These are phyloP conservation scores for Arrhopalites spinosus DNA, from an alignment of 2,888 invertebrate genomes.

Conservation along the genomic window DNA sequence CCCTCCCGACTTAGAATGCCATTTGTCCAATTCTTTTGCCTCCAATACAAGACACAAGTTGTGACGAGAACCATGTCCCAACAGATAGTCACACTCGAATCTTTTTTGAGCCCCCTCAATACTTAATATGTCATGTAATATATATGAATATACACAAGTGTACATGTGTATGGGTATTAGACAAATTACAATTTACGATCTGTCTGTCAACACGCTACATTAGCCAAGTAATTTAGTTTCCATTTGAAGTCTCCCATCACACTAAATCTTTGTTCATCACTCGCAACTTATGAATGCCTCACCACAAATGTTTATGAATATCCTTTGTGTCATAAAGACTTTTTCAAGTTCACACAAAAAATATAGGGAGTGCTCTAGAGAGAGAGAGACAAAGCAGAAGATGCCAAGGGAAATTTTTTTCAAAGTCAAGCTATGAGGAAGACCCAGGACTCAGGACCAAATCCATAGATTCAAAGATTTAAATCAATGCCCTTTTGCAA, in stretches of 20 bases:
- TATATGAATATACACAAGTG: too few relatives aligned
- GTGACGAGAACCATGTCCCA: too few relatives aligned
- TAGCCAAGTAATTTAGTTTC: conserved; percentile 11
- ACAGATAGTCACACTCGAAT: too few relatives aligned
- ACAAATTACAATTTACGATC: conserved; percentile 4
- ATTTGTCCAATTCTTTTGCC: too few relatives aligned
- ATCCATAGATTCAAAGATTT: background rate
- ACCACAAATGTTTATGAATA: background rate
- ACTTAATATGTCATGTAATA: too few relatives aligned
- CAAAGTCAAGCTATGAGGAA: background rate
- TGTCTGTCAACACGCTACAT: conserved; percentile 13
- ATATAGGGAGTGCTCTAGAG: background rate
- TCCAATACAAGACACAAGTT: too few relatives aligned
- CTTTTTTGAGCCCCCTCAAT: too few relatives aligned
- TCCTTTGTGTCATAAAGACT: background rate
- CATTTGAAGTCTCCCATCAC: conserved; percentile 1
- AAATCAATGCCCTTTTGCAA: background rate
- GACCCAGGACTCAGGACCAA: background rate
- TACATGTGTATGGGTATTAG: background rate
- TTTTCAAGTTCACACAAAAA: background rate
- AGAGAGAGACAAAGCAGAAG: background rate
- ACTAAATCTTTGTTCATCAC: background rate
- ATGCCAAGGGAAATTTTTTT: too few relatives aligned
- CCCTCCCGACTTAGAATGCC: too few relatives aligned
- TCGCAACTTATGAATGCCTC: background rate